A percentile compares a stretch with the other conserved stretches of the same genome.
These are phyloP conservation scores for Pseudocheirus occidentalis DNA, from an alignment of 2,797 vertebrate species.

Conservation along the genomic window DNA sequence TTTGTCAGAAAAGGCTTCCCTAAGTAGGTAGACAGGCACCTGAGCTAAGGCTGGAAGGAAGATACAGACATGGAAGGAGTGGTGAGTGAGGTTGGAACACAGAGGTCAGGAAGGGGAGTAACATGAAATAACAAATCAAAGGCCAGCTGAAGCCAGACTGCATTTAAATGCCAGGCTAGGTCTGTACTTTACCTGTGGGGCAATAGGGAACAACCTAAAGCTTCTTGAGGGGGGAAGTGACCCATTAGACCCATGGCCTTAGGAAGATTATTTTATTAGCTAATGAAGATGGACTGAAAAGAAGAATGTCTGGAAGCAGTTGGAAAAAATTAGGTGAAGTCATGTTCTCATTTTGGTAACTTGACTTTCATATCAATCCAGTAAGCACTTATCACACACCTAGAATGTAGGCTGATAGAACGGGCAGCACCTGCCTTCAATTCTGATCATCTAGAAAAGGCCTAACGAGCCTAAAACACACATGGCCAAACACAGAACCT, in stretches of 20 bases:
- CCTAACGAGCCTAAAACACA: not conserved
- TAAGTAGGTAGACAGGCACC: not conserved
- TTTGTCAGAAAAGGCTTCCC: not conserved
- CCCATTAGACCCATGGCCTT: not conserved
- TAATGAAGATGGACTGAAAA: not conserved
- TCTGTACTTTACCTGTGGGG: not conserved
- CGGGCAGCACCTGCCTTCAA: too few relatives aligned
- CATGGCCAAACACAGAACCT: not conserved
- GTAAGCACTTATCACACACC: not conserved
- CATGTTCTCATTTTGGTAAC: not conserved
- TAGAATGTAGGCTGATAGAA: not conserved
- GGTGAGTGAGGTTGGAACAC: not conserved
- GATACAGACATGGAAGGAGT: not conserved
- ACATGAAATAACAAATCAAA: not conserved
- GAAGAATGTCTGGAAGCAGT: not conserved
- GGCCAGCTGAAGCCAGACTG: not conserved
- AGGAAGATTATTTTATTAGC: not conserved
- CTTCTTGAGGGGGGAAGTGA: not conserved
- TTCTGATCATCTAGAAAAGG: not conserved
- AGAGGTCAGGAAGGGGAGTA: not conserved
- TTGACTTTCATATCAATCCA: not conserved
- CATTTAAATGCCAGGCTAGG: not conserved
- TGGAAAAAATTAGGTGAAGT: not conserved
- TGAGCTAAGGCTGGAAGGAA: not conserved
- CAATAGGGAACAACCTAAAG: not conserved